A percentile compares a stretch with the other conserved stretches of the same genome.
Conservation (phyloP, 37 sponge, comb jelly and placozoan genomes). For the Petrosia ficiformis region DNA sequence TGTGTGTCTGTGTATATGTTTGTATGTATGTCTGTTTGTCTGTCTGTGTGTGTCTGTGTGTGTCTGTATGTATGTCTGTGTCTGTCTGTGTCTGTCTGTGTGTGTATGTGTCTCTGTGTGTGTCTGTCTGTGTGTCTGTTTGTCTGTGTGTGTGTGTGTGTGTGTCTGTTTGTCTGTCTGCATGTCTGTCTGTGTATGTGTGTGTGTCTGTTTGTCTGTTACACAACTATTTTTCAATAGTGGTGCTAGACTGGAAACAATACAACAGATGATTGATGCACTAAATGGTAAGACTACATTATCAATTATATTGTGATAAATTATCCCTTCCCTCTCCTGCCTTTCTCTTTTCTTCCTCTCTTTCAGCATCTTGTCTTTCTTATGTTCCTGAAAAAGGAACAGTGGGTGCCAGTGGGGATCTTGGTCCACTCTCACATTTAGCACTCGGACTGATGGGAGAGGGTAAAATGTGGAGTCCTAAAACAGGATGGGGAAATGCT, state of each 20-base stretch:
- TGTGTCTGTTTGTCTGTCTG: background rate
- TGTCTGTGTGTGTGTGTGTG: background rate
- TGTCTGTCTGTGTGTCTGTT: background rate
- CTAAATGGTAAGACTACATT: constrained; percentile 75
- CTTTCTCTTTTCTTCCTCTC: background rate
- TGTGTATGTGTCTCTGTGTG: background rate
- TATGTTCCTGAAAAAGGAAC: constrained; percentile 91
- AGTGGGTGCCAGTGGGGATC: constrained; percentile 96
- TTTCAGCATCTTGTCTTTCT: constrained; percentile 74
- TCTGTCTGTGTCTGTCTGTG: background rate
- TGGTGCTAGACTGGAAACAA: constrained; percentile 71
- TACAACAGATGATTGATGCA: constrained; percentile 50
- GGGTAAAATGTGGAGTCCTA: constrained; percentile 95
- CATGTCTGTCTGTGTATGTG: background rate
- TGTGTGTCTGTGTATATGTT: too few species aligned
- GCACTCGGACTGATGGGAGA: constrained; percentile 95
- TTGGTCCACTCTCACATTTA: constrained; percentile 92
- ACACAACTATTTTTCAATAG: constrained; percentile 18
- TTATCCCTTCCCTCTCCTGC: background rate
- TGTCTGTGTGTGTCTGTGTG: too few species aligned
- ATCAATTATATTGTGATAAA: background rate
- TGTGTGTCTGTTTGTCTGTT: background rate
- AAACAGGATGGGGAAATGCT: constrained; percentile 87
- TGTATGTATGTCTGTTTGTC: too few species aligned
- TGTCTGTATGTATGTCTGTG: too few species aligned